Percentiles rank a stretch among this genome's conserved stretches.
These are phyloP conservation scores for Silurus meridionalis DNA, from an alignment of 2,113 vertebrate species.

Conservation along the genomic window DNA sequence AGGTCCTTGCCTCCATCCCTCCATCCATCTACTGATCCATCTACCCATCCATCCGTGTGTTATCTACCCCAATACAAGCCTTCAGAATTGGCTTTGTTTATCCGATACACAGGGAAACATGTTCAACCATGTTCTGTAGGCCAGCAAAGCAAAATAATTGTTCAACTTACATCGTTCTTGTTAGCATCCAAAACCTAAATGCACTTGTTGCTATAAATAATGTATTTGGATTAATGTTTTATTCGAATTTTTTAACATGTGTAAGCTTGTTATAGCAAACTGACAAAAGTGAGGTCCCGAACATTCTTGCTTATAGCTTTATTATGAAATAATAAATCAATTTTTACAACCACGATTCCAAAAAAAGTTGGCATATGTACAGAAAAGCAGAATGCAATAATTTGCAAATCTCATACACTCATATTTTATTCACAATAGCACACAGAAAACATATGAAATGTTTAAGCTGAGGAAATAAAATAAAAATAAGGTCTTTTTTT, in stretches of 20 bases:
- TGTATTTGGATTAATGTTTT: background rate
- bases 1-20: constrained; percentile 41
- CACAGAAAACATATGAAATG: too few species aligned
- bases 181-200: background rate
- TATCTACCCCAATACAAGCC: constrained; percentile 32
- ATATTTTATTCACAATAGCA: too few species aligned
- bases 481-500: too few species aligned
- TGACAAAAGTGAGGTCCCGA: background rate
- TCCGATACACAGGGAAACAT: background rate
- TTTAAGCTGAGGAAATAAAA: too few species aligned
- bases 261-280: background rate
- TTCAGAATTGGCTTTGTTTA: background rate
- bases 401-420: too few species aligned
- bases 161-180: background rate
- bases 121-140: background rate
- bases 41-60: constrained; percentile 32
- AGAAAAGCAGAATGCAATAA: too few species aligned
- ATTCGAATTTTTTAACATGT: background rate
- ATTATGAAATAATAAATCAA: too few species aligned
- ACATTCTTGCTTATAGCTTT: too few species aligned
- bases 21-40: background rate
- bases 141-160: background rate
- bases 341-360: too few species aligned
- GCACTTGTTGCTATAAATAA: background rate
- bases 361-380: too few species aligned